These are phyloP conservation scores for Argyrosomus regius DNA, from an alignment of 2,797 vertebrate genomes.

Conservation along the genomic window DNA sequence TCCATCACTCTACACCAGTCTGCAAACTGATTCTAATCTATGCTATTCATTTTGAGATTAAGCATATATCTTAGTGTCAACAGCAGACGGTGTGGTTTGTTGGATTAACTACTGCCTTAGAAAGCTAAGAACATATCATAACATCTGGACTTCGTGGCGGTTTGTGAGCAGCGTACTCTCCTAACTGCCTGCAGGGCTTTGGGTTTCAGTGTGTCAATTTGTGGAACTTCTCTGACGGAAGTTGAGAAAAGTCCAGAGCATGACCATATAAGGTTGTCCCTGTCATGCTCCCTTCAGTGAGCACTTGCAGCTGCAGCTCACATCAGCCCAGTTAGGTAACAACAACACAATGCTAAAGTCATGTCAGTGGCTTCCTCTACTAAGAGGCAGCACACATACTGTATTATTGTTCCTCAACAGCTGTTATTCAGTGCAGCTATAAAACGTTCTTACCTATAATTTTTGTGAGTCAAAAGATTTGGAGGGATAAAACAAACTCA, in stretches of 20 bases:
- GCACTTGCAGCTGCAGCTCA: constrained; percentile 68
- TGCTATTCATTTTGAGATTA: constrained; percentile 9
- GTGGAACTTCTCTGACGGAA: neutral
- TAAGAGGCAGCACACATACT: neutral
- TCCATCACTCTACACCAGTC: neutral
- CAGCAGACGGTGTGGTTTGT: constrained; percentile 28
- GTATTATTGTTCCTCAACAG: neutral
- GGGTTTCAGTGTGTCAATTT: constrained; percentile 5
- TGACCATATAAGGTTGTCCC: constrained; percentile 71
- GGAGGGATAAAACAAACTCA: neutral
- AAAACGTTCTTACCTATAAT: neutral
- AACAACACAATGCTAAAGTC: constrained; percentile 32
- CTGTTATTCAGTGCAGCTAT: neutral
- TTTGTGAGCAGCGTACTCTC: constrained; percentile 24
- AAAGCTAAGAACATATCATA: constrained; percentile 11
- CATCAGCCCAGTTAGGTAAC: constrained; percentile 30
- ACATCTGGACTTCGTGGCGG: constrained; percentile 38
- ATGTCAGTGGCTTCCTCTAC: constrained; percentile 47
- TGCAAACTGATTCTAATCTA: constrained; percentile 6
- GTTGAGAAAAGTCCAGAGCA: constrained; percentile 17
- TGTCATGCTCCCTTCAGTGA: constrained; percentile 58
- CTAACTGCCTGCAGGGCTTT: constrained; percentile 10
- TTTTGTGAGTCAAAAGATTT: constrained; percentile 1
- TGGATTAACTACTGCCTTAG: constrained; percentile 11
- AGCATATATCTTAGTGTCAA: constrained; percentile 1